A percentile compares a stretch with the other conserved stretches of the same genome.
Evolutionary conservation across 2,797 vertebrate genomes (phyloP).

Genomic region (Antennarius maculatus): DNA sequence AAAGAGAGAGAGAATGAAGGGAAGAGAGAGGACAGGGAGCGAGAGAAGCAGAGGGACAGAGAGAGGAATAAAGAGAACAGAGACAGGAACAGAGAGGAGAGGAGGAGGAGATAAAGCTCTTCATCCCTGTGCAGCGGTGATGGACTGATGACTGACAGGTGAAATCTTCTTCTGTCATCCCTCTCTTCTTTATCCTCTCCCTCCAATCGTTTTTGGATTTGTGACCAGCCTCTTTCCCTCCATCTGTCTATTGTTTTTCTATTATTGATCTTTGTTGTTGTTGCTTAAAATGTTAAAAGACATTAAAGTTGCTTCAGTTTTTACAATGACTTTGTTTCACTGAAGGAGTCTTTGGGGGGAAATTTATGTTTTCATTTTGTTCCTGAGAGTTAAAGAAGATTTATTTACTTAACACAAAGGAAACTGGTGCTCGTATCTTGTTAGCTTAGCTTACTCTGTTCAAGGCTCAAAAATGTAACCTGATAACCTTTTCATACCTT

Average conservation of each 20-base stretch:
- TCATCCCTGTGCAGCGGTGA: slow-evolving; percentile 27
- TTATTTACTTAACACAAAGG: no score
- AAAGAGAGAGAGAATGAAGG: slow-evolving; percentile 51
- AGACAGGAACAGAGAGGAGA: slow-evolving; percentile 65
- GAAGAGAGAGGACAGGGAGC: slow-evolving; percentile 71
- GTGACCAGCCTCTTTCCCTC: slow-evolving; percentile 12
- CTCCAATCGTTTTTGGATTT: slow-evolving; percentile 19
- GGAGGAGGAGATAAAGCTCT: slow-evolving; percentile 55
- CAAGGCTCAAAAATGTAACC: no score
- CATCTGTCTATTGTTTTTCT: slow-evolving; percentile 25
- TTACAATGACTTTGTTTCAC: slow-evolving; percentile 14
- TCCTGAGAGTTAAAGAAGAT: no score
- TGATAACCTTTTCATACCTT: no score
- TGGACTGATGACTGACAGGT: slow-evolving; percentile 43
- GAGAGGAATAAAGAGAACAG: slow-evolving; percentile 71
- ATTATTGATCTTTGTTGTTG: slow-evolving; percentile 44
- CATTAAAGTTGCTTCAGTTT: slow-evolving; percentile 54
- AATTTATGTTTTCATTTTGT: not conserved
- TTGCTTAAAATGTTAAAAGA: slow-evolving; percentile 36
- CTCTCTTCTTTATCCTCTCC: slow-evolving; percentile 13
- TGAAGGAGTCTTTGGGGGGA: not conserved
- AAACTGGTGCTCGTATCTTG: no score
- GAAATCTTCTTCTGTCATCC: slow-evolving; percentile 13
- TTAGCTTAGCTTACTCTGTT: no score
- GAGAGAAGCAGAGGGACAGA: slow-evolving; percentile 41